These are phyloP conservation scores for Eupleurogrammus muticus DNA, from an alignment of 2,797 vertebrate species.

Conservation along the genomic window DNA sequence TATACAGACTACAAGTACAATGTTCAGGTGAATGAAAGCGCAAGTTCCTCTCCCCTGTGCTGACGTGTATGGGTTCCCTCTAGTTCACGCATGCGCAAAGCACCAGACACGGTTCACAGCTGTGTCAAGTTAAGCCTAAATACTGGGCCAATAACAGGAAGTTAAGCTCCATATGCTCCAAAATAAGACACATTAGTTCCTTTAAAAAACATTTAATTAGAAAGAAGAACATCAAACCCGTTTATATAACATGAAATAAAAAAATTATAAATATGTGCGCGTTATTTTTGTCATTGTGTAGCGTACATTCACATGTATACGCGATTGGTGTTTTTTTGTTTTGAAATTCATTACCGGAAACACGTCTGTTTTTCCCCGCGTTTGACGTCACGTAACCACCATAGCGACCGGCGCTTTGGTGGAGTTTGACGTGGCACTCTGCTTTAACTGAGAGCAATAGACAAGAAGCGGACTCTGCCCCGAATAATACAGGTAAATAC, in stretches of 20 bases:
- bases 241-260: fast-evolving
- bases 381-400: slow-evolving; percentile 21
- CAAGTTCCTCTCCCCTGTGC: slow-evolving; percentile 55
- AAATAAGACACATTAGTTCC: fast-evolving
- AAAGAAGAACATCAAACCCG: fast-evolving
- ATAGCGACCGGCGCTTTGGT: slow-evolving; percentile 64
- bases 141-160: not conserved
- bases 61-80: slow-evolving; percentile 81
- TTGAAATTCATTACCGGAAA: slow-evolving; percentile 30
- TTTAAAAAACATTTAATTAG: fast-evolving
- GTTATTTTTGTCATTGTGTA: fast-evolving
- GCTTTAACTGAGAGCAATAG: slow-evolving; percentile 52
- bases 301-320: fast-evolving
- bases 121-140: not conserved
- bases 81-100: slow-evolving; percentile 76
- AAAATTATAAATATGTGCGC: fast-evolving
- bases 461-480: slow-evolving; percentile 51
- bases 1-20: not conserved
- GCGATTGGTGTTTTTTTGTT: not conserved
- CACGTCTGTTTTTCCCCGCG: fast-evolving
- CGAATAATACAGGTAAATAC: slow-evolving; percentile 74
- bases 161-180: fast-evolving
- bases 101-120: not conserved
- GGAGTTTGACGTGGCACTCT: slow-evolving; percentile 90
- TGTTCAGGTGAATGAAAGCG: slow-evolving; percentile 24